Percentiles rank a stretch among this genome's conserved stretches.
These are phyloP conservation scores for Apogon hyalosoma DNA, from an alignment of 2,797 vertebrate genomes.

Conservation along the genomic window DNA sequence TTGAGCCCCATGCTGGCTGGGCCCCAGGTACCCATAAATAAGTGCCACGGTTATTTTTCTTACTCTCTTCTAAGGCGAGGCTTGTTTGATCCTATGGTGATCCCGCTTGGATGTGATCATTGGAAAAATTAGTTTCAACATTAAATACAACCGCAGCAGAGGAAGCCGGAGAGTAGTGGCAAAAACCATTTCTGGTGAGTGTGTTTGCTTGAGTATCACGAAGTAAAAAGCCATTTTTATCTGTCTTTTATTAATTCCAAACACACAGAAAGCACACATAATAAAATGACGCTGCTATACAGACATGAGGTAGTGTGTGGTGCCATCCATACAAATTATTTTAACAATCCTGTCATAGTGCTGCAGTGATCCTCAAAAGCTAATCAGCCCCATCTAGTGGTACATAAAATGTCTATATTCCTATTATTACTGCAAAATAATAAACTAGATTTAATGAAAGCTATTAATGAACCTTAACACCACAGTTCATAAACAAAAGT, in stretches of 20 bases:
- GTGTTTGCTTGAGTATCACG: slow-evolving; percentile 19
- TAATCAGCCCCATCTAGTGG: slow-evolving; percentile 70
- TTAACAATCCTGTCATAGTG: slow-evolving; percentile 9
- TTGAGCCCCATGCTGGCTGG: slow-evolving; percentile 68
- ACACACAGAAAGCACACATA: slow-evolving; percentile 34
- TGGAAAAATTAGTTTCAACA: slow-evolving; percentile 59
- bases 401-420: slow-evolving; percentile 4
- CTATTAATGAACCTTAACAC: not conserved
- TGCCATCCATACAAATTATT: slow-evolving; percentile 12
- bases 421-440: not conserved
- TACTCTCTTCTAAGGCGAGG: slow-evolving; percentile 52
- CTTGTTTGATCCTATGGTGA: slow-evolving; percentile 62
- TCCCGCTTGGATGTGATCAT: slow-evolving; percentile 52
- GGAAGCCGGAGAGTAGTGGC: slow-evolving; percentile 38
- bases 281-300: slow-evolving; percentile 33
- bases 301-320: slow-evolving; percentile 30
- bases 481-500: not conserved
- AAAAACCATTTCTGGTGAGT: slow-evolving; percentile 25
- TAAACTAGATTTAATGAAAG: not conserved
- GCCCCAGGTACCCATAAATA: slow-evolving; percentile 75
- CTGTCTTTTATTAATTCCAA: slow-evolving; percentile 61
- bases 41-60: slow-evolving; percentile 73
- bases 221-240: slow-evolving; percentile 55
- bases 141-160: slow-evolving; percentile 52
- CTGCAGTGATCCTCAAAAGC: slow-evolving; percentile 16